Conservation (phyloP, 2,888 invertebrate species). For the Tachina fera region DNA sequence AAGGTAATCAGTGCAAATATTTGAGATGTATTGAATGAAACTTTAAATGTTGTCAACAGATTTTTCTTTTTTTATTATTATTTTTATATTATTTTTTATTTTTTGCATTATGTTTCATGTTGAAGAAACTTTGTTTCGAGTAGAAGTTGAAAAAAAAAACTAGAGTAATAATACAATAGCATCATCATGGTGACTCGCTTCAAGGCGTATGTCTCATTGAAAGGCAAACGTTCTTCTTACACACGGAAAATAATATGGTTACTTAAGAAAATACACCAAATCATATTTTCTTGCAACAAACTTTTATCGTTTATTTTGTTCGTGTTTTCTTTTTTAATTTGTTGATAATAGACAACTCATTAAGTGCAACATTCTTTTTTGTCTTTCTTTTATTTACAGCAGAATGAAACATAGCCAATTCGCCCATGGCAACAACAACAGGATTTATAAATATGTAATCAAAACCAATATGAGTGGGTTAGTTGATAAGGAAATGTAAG, state of each 20-base stretch:
- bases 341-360: conserved; percentile 63
- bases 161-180: conserved; percentile 15
- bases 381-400: background rate
- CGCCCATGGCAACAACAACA: conserved; percentile 27
- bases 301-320: conserved; percentile 1
- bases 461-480: conserved; percentile 23
- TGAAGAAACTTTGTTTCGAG: background rate
- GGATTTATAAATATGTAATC: background rate
- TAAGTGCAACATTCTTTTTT: conserved; percentile 20
- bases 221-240: background rate
- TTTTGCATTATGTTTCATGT: background rate
- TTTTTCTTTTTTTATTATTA: background rate
- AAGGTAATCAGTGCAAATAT: conserved; percentile 57
- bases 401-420: background rate
- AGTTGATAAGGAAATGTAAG: conserved; percentile 14
- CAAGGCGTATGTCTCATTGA: background rate
- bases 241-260: conserved; percentile 30
- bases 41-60: conserved; percentile 42
- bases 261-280: conserved; percentile 38
- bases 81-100: background rate
- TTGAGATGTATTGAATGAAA: conserved; percentile 24
- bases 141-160: background rate
- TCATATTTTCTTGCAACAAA: conserved; percentile 52
- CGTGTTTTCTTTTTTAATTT: conserved; percentile 38
- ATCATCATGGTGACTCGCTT: conserved; percentile 2